A percentile compares a stretch with the other conserved stretches of the same genome.
phyloP scores from a whole-genome alignment of 1,140 invertebrate genomes.

The Pomacea maculata region DNA sequence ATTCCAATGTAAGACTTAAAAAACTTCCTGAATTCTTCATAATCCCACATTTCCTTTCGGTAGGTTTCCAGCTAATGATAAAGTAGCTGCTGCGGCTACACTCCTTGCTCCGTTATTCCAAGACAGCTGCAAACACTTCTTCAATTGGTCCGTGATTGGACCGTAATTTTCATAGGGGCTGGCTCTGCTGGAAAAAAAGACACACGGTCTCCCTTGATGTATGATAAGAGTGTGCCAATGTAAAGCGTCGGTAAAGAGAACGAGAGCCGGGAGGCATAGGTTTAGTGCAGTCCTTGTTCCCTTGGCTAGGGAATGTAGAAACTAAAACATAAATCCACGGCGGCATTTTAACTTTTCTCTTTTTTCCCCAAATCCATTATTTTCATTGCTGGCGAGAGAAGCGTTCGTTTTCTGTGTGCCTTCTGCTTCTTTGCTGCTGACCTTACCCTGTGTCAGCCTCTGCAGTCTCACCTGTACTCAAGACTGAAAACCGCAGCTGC shows the following conservation, averaged over 20 bases:
- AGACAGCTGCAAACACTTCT: conserved; percentile 4
- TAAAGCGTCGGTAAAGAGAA: background rate
- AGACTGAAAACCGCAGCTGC: no score
- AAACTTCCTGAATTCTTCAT: no score
- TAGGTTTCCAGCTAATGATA: background rate
- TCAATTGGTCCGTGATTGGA: conserved; percentile 10
- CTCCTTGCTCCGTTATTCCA: conserved; percentile 1
- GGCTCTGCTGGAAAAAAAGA: background rate
- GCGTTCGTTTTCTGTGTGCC: no score
- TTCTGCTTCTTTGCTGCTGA: no score
- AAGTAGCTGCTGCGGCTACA: background rate
- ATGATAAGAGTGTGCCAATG: background rate
- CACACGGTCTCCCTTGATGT: background rate
- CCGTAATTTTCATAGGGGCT: conserved; percentile 9
- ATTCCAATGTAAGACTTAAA: background rate
- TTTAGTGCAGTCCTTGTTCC: background rate
- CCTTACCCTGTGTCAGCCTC: no score
- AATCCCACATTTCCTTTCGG: no score
- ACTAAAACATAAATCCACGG: background rate
- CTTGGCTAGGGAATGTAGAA: background rate
- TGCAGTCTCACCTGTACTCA: no score
- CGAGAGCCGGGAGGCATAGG: background rate
- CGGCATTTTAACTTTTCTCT: background rate
- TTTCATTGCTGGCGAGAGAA: background rate
- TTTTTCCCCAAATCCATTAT: background rate